These are phyloP conservation scores for Cheirogaleus major DNA, from an alignment of 2,797 vertebrate species.

Conservation along the genomic window DNA sequence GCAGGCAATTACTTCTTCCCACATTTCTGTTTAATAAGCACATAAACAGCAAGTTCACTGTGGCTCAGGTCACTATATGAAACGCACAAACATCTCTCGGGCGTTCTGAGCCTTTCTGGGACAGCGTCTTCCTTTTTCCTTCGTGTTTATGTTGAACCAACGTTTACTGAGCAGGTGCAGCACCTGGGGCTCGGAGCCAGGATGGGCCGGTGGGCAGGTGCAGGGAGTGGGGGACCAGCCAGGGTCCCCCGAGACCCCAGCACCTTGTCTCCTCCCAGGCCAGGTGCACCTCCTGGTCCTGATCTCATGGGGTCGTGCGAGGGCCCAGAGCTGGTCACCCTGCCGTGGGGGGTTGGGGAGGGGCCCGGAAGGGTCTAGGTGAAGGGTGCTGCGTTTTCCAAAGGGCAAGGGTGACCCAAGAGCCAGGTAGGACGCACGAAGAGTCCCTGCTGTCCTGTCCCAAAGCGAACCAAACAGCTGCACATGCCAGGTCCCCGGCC, in stretches of 20 bases:
- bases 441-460: fast-evolving
- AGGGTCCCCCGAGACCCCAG: no score
- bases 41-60: background rate
- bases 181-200: background rate
- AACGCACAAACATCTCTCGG: background rate
- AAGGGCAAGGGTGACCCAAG: background rate
- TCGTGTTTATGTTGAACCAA: background rate
- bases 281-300: background rate
- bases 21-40: background rate
- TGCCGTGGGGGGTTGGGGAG: background rate
- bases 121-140: background rate
- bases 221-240: background rate
- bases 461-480: no score
- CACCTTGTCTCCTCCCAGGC: background rate
- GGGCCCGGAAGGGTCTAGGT: fast-evolving
- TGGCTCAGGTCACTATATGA: background rate
- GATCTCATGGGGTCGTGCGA: background rate
- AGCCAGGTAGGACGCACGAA: fast-evolving
- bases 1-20: background rate
- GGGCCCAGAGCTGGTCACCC: background rate
- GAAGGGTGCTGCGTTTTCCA: background rate
- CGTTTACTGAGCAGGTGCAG: background rate
- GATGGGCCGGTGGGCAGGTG: background rate
- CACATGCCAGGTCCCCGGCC: no score
- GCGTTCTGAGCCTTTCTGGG: background rate